Percentiles rank a stretch among this genome's conserved stretches.
Conservation (phyloP, 2,797 vertebrate genomes). For the Masticophis lateralis region DNA sequence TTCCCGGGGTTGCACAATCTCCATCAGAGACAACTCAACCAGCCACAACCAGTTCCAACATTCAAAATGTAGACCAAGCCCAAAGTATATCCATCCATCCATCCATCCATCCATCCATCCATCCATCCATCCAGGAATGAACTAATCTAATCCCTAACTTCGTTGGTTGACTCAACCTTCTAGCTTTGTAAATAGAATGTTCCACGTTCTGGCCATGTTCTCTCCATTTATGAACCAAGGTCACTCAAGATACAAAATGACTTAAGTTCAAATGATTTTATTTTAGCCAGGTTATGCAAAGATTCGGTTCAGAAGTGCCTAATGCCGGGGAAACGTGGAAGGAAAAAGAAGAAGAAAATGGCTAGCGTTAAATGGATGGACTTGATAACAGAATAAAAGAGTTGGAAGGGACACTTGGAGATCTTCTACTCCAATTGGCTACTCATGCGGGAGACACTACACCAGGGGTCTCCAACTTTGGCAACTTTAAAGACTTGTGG, state of each 20-base stretch:
- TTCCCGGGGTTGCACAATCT: not conserved
- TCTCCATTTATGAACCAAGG: not conserved
- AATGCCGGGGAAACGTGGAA: not conserved
- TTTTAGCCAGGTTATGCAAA: not conserved
- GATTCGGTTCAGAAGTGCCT: not conserved
- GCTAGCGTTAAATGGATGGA: not conserved
- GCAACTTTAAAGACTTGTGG: too few species aligned
- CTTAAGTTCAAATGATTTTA: not conserved
- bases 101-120: too few species aligned
- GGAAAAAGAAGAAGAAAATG: not conserved
- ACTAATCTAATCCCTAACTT: too few species aligned
- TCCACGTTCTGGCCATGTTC: not conserved
- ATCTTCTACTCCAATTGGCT: too few species aligned
- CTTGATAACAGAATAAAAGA: not conserved
- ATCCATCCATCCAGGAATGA: too few species aligned
- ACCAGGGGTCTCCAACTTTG: too few species aligned
- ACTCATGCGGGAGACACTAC: too few species aligned
- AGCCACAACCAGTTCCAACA: not conserved
- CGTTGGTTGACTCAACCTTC: not conserved
- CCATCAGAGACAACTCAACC: not conserved
- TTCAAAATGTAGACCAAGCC: not conserved
- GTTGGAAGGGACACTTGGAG: too few species aligned
- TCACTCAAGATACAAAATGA: not conserved
- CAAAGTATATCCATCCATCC: not conserved
- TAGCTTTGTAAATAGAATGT: not conserved